These are phyloP conservation scores for Choristoneura rosaceana DNA, from an alignment of 2,888 invertebrate species.

Conservation along the genomic window DNA sequence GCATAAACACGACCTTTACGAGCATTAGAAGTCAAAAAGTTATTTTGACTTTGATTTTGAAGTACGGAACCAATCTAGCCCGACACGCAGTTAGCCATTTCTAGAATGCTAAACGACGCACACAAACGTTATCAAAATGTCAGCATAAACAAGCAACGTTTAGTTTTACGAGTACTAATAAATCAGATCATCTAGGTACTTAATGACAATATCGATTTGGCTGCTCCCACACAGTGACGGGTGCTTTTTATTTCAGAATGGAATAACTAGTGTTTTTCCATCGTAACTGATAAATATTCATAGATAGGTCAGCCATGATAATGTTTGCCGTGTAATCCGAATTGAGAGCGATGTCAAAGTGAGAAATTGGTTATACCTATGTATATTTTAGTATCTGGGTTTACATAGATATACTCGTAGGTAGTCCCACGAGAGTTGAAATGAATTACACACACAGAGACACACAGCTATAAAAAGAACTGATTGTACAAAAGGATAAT, in stretches of 20 bases:
- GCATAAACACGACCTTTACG: no score
- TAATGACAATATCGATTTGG: conserved; percentile 56
- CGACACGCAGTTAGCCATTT: neutral
- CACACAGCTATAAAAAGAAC: no score
- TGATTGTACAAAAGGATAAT: no score
- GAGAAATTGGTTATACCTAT: neutral
- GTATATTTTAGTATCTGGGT: neutral
- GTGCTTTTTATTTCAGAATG: conserved; percentile 54
- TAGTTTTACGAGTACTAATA: neutral
- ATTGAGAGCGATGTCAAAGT: conserved; percentile 47
- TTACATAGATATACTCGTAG: neutral
- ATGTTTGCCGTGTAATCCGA: conserved; percentile 59
- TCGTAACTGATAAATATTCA: conserved; percentile 77
- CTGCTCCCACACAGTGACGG: conserved; percentile 40
- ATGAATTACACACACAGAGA: no score
- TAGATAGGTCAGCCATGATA: conserved; percentile 66
- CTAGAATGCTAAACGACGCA: neutral
- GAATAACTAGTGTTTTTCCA: conserved; percentile 70
- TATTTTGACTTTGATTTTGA: no score
- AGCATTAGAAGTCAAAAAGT: no score
- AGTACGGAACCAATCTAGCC: no score
- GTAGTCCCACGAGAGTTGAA: no score
- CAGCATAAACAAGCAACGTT: neutral
- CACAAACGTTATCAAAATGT: neutral
- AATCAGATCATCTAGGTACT: conserved; percentile 22